Evolutionary conservation across 1,140 invertebrate genomes (phyloP).

Genomic region (Cephus cinctus): DNA sequence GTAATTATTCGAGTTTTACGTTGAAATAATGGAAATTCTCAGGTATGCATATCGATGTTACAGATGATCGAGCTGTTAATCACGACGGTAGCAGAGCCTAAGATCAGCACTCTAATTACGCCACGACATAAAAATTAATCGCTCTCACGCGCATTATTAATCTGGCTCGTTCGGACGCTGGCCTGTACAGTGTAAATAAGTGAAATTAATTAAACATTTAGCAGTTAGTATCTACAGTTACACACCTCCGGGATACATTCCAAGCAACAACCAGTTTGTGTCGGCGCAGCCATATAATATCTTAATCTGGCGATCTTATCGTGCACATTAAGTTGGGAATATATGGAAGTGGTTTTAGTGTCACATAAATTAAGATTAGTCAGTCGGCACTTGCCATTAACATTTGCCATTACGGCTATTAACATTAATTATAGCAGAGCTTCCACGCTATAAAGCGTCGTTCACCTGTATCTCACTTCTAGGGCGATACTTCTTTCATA

Average conservation of each 20-base stretch:
- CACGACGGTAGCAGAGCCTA: conserved; percentile 4
- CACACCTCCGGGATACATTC: conserved; percentile 24
- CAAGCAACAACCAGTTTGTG: conserved; percentile 29
- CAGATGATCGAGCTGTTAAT: conserved; percentile 15
- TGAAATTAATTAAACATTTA: conserved; percentile 33
- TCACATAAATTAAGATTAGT: conserved; percentile 46
- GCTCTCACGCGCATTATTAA: conserved; percentile 19
- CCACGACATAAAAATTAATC: conserved; percentile 14
- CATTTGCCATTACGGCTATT: conserved; percentile 43
- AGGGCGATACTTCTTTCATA: background rate
- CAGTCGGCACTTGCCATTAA: conserved; percentile 44
- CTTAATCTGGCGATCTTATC: conserved; percentile 46
- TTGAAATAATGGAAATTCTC: too few species aligned
- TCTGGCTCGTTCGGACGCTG: conserved; percentile 9
- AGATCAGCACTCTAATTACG: conserved; percentile 16
- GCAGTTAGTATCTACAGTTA: conserved; percentile 25
- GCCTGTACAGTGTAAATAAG: conserved; percentile 19
- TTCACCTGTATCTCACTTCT: background rate
- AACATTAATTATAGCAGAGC: conserved; percentile 38
- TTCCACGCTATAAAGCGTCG: conserved; percentile 27
- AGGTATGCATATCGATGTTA: too few species aligned
- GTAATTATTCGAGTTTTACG: too few species aligned
- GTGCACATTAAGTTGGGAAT: conserved; percentile 34
- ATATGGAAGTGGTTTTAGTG: conserved; percentile 39
- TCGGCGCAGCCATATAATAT: conserved; percentile 40